Evolutionary conservation across 2,888 invertebrate genomes (phyloP), one percentile per base, ranked within the genome.

Genomic region (Crioceris asparagi): DNA sequence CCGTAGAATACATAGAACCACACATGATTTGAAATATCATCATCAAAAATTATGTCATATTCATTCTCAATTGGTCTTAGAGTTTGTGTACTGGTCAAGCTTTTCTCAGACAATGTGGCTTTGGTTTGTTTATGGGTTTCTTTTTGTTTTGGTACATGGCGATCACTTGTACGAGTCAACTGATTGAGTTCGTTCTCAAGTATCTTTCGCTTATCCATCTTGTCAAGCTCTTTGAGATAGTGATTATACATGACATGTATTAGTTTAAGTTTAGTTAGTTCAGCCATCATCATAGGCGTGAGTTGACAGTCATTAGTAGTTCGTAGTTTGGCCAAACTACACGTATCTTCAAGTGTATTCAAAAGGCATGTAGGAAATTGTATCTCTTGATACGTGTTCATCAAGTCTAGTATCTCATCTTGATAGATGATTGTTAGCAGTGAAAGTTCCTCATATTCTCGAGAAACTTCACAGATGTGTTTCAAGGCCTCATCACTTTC

Each of bases 1-100:
- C 54, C 57, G 16, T 40, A 40, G 18, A 57, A 42, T n/a, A 52
- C 48, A 31, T 52, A 53, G 38, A 51, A 54, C 37, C 40, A 44
- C 3, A 53, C 42, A 19, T 53, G 49, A 31, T 55, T 47, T 25
- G 46, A 49, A 21, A 54, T 43, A 25, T 52, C 48, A 32, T 53
- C 50, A 25, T 53, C 52, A 33, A 50, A 49, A 31, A 50, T 40
- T 15, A 54, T 39, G 21, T 48, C 51, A 17, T 44, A 46, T 18
- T 50, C 46, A 8, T n/a, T n/a, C n/a, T n/a, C n/a, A n/a, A n/a
- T n/a, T n/a, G n/a, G n/a, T n/a, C n/a, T n/a, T n/a, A n/a, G n/a
- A n/a, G n/a, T n/a, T n/a, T n/a, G n/a, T n/a, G n/a, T n/a, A n/a
- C n/a, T n/a, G n/a, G n/a, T n/a, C n/a, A n/a, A n/a, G n/a, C n/a